Conservation (phyloP, 2,113 vertebrate species). For the Festucalex cinctus region DNA sequence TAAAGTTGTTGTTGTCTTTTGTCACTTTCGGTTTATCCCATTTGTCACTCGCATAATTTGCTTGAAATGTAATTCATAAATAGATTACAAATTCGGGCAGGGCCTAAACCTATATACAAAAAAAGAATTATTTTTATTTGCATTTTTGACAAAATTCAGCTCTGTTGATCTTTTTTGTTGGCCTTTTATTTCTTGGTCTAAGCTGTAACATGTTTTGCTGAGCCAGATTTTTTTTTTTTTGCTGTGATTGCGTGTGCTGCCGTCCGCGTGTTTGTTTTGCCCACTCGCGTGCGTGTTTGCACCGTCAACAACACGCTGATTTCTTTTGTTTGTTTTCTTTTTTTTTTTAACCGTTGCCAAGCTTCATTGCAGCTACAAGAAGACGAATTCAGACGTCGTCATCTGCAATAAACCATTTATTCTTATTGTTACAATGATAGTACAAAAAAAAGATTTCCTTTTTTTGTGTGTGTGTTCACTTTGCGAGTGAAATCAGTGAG, state of each 20-base stretch:
- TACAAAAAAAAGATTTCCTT: too few relatives aligned
- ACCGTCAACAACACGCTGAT: slow-evolving; percentile 54
- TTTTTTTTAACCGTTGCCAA: background rate
- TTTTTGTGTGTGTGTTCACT: slow-evolving; percentile 30
- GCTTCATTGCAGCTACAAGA: slow-evolving; percentile 8
- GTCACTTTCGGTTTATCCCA: too few relatives aligned
- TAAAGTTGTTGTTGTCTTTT: too few relatives aligned
- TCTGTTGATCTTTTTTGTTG: background rate
- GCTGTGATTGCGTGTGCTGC: slow-evolving; percentile 52
- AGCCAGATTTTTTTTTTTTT: background rate
- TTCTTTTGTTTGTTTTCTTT: slow-evolving; percentile 14
- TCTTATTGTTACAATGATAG: too few relatives aligned
- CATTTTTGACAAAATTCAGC: too few relatives aligned
- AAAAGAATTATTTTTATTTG: too few relatives aligned
- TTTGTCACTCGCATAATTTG: too few relatives aligned
- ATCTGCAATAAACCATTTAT: background rate
- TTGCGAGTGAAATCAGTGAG: slow-evolving; percentile 73
- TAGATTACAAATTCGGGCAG: too few relatives aligned
- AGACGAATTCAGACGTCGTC: slow-evolving; percentile 8
- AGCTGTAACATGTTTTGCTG: background rate
- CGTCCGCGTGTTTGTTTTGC: slow-evolving; percentile 57
- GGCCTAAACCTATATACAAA: too few relatives aligned
- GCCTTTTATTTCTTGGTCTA: too few relatives aligned
- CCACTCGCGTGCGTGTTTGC: slow-evolving; percentile 49
- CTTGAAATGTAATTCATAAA: too few relatives aligned